Base-by-base conservation (phyloP, 2,797 vertebrate genomes). In the Hephaestus fuliginosus region DNA sequence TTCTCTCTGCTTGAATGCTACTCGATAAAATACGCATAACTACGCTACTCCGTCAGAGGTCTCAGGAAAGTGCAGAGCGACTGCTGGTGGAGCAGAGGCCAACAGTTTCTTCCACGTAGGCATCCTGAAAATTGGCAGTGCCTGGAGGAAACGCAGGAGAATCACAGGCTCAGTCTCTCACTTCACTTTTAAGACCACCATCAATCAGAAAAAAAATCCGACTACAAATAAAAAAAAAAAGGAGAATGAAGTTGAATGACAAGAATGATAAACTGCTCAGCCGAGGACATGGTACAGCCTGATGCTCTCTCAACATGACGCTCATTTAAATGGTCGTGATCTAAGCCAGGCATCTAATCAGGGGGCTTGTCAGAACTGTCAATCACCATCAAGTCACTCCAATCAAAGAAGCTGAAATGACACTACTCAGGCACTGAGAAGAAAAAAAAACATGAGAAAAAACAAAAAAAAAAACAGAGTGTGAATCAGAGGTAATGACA, bases 301-400 rank as follows among this genome's bases (percentile, higher is more conserved):
- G 36, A 13, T 28, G 2, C 17, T 60, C 14, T 4, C 13, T 74
- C 25, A 62, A 0, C n/a, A 8, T n/a, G 20, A 14, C 46, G 39
- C 17, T 25, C 3, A 17, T 30, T 49, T 36, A 28, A 44, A 70
- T 36, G 15, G 18, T 2, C 13, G 51, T 2, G 2, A 14, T 0
- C 13, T 14, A 2, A n/a, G 13, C 20, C n/a, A n/a, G 33, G 30
- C 30, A 3, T 44, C 51, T 65, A 53, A n/a, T 64, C 51, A 22
- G n/a, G 43, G 0, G n/a, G 43, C 30, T 49, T 60, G 7, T 71
- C 58, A 76, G 25, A 64, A 74, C 63, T 53, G 65, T 58, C 55
- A 36, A 4, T 43, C 25, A 53, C 9, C 18, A n/a, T 20, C 0
- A 61, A 9, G 22, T 0, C 28, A n/a, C 22, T 41, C 46, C 28